phyloP scores from a whole-genome alignment of 2,888 invertebrate species.

The Galerucella pusilla region DNA sequence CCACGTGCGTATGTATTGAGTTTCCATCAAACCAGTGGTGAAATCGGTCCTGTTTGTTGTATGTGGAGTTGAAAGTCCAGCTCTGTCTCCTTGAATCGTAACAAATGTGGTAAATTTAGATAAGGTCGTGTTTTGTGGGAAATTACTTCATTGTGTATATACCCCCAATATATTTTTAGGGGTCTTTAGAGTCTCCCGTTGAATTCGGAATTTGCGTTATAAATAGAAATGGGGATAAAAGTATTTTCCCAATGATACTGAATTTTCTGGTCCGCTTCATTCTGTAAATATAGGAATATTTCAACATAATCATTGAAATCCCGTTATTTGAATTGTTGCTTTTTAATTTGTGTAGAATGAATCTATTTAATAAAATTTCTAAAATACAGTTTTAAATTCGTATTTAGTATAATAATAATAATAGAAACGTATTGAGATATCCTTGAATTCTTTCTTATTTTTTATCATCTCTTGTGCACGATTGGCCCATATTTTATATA shows the following conservation, averaged over 20 bases:
- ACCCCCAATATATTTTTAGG: slow-evolving; percentile 24
- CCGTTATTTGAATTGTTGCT: neutral
- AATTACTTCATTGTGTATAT: slow-evolving; percentile 28
- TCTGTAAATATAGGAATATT: neutral
- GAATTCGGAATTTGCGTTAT: slow-evolving; percentile 3
- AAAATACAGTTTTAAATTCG: neutral
- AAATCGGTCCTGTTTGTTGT: neutral
- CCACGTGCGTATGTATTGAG: too few relatives aligned
- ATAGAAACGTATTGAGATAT: neutral
- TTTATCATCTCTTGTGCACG: too few relatives aligned
- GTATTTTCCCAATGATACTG: neutral
- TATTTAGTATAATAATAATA: neutral
- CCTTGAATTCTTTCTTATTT: too few relatives aligned
- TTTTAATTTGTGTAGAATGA: neutral
- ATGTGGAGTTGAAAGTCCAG: neutral
- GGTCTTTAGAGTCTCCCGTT: slow-evolving; percentile 13
- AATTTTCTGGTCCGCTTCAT: neutral
- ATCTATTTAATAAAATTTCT: neutral
- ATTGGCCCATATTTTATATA: too few relatives aligned
- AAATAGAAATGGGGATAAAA: slow-evolving; percentile 5
- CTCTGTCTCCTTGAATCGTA: slow-evolving; percentile 13
- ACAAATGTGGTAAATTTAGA: slow-evolving; percentile 44
- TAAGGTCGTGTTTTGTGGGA: slow-evolving; percentile 48
- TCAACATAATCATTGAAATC: neutral
- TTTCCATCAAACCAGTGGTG: too few relatives aligned